phyloP scores from a whole-genome alignment of 2,888 invertebrate species.

The Acrobasis consociella region DNA sequence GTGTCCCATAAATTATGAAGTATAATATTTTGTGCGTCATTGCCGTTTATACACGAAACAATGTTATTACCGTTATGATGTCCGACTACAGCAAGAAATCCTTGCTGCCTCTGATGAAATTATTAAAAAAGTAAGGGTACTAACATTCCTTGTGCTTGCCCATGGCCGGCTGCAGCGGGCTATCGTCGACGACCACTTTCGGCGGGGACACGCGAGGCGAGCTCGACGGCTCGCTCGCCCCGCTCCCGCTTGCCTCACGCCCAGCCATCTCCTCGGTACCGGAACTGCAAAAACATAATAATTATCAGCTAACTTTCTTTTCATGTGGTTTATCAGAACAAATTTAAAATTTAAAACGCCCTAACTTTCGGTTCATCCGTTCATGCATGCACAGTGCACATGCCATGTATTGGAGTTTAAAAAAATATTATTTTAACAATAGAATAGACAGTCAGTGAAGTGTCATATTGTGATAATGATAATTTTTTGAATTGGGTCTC shows the following conservation, averaged over 20 bases:
- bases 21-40: constrained; percentile 10
- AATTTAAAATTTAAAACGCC: too few relatives aligned
- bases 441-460: too few relatives aligned
- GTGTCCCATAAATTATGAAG: constrained; percentile 9
- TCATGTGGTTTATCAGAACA: too few relatives aligned
- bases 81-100: too few relatives aligned
- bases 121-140: constrained; percentile 63
- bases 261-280: constrained; percentile 79
- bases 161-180: constrained; percentile 95
- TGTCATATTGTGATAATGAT: too few relatives aligned
- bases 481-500: too few relatives aligned
- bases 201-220: constrained; percentile 89
- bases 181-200: constrained; percentile 96
- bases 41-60: constrained; percentile 11
- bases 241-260: constrained; percentile 73
- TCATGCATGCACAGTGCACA: too few relatives aligned
- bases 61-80: not conserved
- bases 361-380: too few relatives aligned
- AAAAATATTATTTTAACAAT: too few relatives aligned
- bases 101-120: not conserved
- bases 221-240: constrained; percentile 75
- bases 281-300: constrained; percentile 50
- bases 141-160: constrained; percentile 99
- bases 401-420: too few relatives aligned
- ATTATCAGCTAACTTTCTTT: too few relatives aligned